Evolutionary conservation across 2,797 vertebrate species (phyloP), one percentile per base, ranked within the genome.

Genomic region (Crocidura indochinensis): DNA sequence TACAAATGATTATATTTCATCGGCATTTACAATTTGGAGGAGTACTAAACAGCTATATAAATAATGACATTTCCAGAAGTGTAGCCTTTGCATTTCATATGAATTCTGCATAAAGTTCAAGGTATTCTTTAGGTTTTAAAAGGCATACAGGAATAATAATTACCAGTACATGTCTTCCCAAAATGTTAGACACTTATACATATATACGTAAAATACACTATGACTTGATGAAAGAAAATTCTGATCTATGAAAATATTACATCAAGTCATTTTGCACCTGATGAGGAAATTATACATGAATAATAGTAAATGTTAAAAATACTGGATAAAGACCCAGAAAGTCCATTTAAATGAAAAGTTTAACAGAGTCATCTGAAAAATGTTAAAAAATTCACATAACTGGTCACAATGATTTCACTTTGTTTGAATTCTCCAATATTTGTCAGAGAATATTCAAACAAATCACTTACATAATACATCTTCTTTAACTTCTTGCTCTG

Each of bases 201-300:
- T 74, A 26, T 71, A 91, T 79, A 92, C 92, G 90, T 88, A 94
- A 97, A 95, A 92, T 90, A 67, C 53, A 93, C 86, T 92, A 85
- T 76, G 68, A 83, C 31, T 93, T 85, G 87, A 93, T 93, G 53
- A 97, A 84, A 95, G 84, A 84, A 96, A 83, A 83, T 96, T 90
- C 82, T 86, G 86, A 93, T 90, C 81, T 93, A 71, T 94, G 77
- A 92, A 95, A 96, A 96, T 88, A 94, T 88, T 91, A 68, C 38
- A 82, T 86, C 15, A 81, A 89, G 76, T 94, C 53, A 84, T 85
- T 83, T 91, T 95, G 77, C 6, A 96, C 93, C 90, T 91, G 75
- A 76, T 84, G 91, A 90, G 15, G 87, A 94, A 96, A 87, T 84
- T 65, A 85, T n/a, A 87, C 38, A 72, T 51, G 29, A 92, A 84